phyloP scores from a whole-genome alignment of 2,888 invertebrate species.

The Steinernema scapterisci region DNA sequence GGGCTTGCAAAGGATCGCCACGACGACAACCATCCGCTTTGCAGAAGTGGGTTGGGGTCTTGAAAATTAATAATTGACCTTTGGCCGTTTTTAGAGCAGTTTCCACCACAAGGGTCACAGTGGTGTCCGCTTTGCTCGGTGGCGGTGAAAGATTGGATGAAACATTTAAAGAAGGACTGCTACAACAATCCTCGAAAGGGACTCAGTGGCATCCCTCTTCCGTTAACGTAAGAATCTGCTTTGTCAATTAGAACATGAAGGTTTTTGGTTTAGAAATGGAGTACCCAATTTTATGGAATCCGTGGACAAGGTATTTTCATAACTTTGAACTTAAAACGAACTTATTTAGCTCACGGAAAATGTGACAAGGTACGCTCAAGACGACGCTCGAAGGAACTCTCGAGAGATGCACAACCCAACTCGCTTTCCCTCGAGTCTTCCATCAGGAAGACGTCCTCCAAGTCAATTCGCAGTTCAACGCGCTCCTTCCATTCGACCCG shows the following conservation, averaged over 20 bases:
- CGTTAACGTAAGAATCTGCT: neutral
- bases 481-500: neutral
- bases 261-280: neutral
- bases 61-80: neutral
- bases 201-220: constrained; percentile 33
- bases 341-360: neutral
- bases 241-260: neutral
- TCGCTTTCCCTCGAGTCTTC: neutral
- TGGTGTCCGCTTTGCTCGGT: constrained; percentile 63
- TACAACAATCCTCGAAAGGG: constrained; percentile 54
- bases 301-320: neutral
- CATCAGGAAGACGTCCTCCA: neutral
- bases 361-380: neutral
- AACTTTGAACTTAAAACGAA: neutral
- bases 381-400: neutral
- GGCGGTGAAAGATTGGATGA: constrained; percentile 51
- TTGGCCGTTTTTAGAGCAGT: constrained; percentile 42
- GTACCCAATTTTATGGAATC: constrained; percentile 16
- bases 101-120: constrained; percentile 50
- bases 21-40: constrained; percentile 57
- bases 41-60: constrained; percentile 46
- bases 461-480: too few relatives aligned
- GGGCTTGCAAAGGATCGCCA: constrained; percentile 56
- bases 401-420: neutral
- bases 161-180: constrained; percentile 50